These are phyloP conservation scores for Blastobasis lacticolella DNA, from an alignment of 2,888 invertebrate species.

Conservation along the genomic window DNA sequence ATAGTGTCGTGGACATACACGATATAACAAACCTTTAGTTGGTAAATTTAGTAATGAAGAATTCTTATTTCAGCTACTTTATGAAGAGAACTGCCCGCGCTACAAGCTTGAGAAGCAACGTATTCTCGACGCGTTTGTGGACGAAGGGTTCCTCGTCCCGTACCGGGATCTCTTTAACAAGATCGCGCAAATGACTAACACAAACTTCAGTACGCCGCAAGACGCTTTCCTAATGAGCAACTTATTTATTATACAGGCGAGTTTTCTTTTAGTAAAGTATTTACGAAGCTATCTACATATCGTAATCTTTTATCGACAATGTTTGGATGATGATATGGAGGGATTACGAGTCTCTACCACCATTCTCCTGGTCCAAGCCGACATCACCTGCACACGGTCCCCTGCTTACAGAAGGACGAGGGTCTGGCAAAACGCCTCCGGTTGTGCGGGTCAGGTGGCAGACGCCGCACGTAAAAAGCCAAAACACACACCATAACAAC, in stretches of 20 bases:
- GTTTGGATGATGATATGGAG: too few relatives aligned
- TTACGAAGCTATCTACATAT: too few relatives aligned
- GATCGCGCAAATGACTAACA: conserved; percentile 61
- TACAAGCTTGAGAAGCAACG: conserved; percentile 62
- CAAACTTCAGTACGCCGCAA: conserved; percentile 64
- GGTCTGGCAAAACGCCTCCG: too few relatives aligned
- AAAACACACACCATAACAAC: too few relatives aligned
- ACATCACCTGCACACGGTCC: too few relatives aligned
- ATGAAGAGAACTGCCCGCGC: conserved; percentile 62
- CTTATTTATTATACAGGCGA: conserved; percentile 64
- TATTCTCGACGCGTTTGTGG: conserved; percentile 49
- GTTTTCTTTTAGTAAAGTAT: not conserved
- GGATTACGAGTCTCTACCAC: too few relatives aligned
- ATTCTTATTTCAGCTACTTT: conserved; percentile 45
- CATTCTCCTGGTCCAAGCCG: too few relatives aligned
- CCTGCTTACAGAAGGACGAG: too few relatives aligned
- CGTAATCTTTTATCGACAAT: too few relatives aligned
- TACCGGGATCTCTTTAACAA: conserved; percentile 60
- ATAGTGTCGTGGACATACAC: too few relatives aligned
- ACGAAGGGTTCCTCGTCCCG: conserved; percentile 54
- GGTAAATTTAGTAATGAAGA: not conserved
- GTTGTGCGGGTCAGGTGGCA: too few relatives aligned
- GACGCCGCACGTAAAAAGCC: too few relatives aligned
- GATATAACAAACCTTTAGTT: not conserved
- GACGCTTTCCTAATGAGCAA: conserved; percentile 63